Conservation (phyloP, 2,888 invertebrate genomes). For the Gastracanthus pulcherrimus region DNA sequence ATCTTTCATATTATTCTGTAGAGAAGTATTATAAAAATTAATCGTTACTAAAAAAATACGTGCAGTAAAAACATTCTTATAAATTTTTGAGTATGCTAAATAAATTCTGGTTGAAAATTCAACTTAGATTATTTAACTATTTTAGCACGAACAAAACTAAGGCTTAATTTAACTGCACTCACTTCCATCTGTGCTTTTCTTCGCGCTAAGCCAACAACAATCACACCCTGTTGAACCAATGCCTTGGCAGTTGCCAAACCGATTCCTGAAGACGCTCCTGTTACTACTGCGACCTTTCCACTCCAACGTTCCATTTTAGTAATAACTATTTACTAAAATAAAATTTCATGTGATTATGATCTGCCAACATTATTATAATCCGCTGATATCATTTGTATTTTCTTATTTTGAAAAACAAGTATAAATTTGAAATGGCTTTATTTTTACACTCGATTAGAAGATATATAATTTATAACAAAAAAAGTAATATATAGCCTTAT, state of each 20-base stretch:
- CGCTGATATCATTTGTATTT: too few relatives aligned
- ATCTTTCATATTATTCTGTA: slow-evolving; percentile 73
- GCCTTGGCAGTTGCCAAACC: slow-evolving; percentile 69
- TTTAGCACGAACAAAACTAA: not conserved
- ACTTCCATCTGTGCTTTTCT: slow-evolving; percentile 77
- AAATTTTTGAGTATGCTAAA: not conserved
- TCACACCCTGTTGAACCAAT: not conserved
- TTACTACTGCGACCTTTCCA: slow-evolving; percentile 82
- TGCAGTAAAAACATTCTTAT: not conserved
- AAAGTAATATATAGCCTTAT: too few relatives aligned
- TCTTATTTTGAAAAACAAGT: too few relatives aligned
- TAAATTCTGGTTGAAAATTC: too few relatives aligned
- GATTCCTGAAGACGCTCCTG: slow-evolving; percentile 83
- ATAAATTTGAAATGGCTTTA: too few relatives aligned
- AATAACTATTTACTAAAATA: not conserved
- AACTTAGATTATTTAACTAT: too few relatives aligned
- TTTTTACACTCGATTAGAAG: too few relatives aligned
- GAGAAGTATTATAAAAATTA: not conserved
- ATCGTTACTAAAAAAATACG: not conserved
- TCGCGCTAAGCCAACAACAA: slow-evolving; percentile 80
- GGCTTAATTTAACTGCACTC: not conserved
- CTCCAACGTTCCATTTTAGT: slow-evolving; percentile 74
- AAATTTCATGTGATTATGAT: not conserved
- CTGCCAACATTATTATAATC: not conserved
- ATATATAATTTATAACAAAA: too few relatives aligned